Conservation (phyloP, 2,888 invertebrate genomes). For the Spisula solida region DNA sequence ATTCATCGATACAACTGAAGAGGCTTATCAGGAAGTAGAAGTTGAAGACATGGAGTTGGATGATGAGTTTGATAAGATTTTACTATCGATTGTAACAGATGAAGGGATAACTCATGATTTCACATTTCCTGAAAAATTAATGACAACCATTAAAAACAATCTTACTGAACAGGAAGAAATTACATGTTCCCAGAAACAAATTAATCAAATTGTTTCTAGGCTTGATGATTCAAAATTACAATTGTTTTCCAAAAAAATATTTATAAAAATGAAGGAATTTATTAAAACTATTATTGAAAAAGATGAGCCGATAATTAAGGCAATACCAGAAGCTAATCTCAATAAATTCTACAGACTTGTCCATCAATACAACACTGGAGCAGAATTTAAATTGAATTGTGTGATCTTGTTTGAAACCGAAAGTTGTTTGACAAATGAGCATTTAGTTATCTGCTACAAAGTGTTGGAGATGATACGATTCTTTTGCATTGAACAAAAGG, state of each 20-base stretch:
- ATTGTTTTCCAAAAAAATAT: neutral
- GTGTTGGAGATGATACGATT: neutral
- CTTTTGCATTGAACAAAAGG: neutral
- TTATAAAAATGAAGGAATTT: conserved; percentile 33
- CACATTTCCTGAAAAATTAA: conserved; percentile 15
- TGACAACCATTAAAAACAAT: conserved; percentile 22
- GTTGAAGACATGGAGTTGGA: neutral
- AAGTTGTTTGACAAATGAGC: conserved; percentile 14
- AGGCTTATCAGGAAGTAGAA: neutral
- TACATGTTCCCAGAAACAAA: conserved; percentile 20
- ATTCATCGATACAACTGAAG: too few species aligned
- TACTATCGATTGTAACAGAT: conserved; percentile 7
- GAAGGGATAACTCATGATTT: conserved; percentile 21
- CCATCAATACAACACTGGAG: neutral
- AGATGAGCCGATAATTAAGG: neutral
- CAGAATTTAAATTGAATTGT: neutral
- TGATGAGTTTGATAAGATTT: conserved; percentile 11
- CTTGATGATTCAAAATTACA: conserved; percentile 6
- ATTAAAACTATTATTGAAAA: conserved; percentile 12
- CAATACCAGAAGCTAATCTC: neutral
- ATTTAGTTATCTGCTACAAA: conserved; percentile 42
- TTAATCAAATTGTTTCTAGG: conserved; percentile 31
- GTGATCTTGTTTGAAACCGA: neutral
- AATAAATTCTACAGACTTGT: neutral
- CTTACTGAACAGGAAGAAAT: conserved; percentile 28